Evolutionary conservation across 2,113 vertebrate species (phyloP), one percentile per base, ranked within the genome.

Genomic region (Pelecanus crispus): DNA sequence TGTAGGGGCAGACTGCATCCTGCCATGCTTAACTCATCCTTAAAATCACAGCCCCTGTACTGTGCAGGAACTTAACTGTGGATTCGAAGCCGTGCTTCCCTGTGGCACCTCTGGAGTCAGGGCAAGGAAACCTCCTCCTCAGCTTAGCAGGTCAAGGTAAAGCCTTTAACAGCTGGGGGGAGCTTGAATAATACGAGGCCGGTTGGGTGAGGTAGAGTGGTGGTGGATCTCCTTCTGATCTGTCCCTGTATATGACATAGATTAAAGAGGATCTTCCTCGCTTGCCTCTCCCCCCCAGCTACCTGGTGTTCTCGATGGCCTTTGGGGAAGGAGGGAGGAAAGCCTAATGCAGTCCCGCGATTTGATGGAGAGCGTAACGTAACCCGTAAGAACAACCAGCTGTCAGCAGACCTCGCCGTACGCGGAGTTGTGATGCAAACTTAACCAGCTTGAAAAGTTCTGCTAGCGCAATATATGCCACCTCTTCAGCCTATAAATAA

Each of bases 401-500:
- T 72, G 67, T 62, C 88, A 47, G 88, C 91, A 73, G 42, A 42
- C 68, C 66, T 71, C 40, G 2, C 42, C 15, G 36, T n/a, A 81
- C 65, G 4, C 9, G 52, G 47, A 18, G 62, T 34, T 75, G 75
- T 72, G 72, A 90, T 17, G 71, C 82, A 71, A 71, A 72, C 68
- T 72, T 84, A 72, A 80, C 86, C 81, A 87, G 88, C 63, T 40
- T 53, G 67, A 32, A 87, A 81, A 90, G 85, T 34, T 31, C 67
- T 47, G 36, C 77, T 44, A 28, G 56, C 66, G 61, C 78, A 56
- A 52, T 47, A 25, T 16, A 9, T 17, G 61, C 82, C 92, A 55
- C 73, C 85, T 78, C 82, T 68, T 85, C 88, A 90, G 36, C 85
- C 78, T 81, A 67, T 77, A 87, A 90, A 84, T 92, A 81, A 86